Base-by-base conservation (phyloP, 2,888 invertebrate species). In the Smittia aterrima region DNA sequence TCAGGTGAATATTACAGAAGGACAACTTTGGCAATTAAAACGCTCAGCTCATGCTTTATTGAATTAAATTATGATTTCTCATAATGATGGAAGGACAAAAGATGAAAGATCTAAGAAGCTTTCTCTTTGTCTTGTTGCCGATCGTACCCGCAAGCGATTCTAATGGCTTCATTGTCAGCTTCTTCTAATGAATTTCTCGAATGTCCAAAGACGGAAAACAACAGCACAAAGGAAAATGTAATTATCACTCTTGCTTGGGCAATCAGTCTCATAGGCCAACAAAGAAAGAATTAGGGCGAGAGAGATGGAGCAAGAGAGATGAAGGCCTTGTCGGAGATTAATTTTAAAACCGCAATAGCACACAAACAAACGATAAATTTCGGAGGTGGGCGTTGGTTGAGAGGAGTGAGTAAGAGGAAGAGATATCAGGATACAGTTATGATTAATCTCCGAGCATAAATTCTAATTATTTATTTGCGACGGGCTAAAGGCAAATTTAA, bases 381-480 rank as follows among this genome's bases (percentile, higher is more conserved):
- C 11, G 47, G 47, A n/a, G 16, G n/a, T n/a, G 47, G 47, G 16
- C 11, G 16, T 2, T 2, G 47, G 16, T 47, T n/a, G 2, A 3
- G 2, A 47, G 47, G 16, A 13, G 11, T 6, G 11, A 11, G 47
- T 6, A 2, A n/a, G 11, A 13, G 47, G 11, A 11, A 47, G 2
- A 47, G 47, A 47, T 47, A 58, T 58, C 58, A 58, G 58, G 58
- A 58, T 58, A 18, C 58, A 18, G 58, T 58, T 58, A 20, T 58
- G 58, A 58, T 58, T 20, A 58, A 58, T 58, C 18, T 18, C 20
- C 9, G 9, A 58, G 18, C 58, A 58, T 58, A 58, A 58, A 58
- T 58, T 58, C 22, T 58, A 58, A 58, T 58, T 58, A 58, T 58
- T 58, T 58, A 58, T 58, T 47, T 58, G 58, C 18, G 22, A 58